Evolutionary conservation across 1,140 invertebrate genomes (phyloP), one percentile per base, ranked within the genome.

Genomic region (Anadara kagoshimensis): DNA sequence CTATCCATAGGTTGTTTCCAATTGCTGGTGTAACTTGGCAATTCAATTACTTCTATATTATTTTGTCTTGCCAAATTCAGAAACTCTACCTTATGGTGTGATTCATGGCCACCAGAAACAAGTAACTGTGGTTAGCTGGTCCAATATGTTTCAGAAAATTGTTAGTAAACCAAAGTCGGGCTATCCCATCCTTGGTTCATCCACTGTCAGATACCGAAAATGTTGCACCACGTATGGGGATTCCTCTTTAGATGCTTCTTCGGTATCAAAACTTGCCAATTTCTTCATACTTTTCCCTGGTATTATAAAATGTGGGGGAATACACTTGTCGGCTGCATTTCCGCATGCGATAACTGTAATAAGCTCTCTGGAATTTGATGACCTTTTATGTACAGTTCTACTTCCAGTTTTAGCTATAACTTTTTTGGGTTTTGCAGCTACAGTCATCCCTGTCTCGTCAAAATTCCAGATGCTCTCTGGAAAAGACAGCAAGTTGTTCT

Each of bases 141-240:
- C 73, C 66, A 22, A 69, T 69, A 24, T 61, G 57, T 49, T 47
- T 59, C 4, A 69, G 1, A 61, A 75, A 75, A 12, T 58, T 63
- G 26, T 75, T 59, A 8, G 71, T 59, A 36, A 73, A 73, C 71
- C 71, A 68, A 43, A 73, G 63, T 29, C 53, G 26, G n/a, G 51
- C 65, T 5, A 74, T 68, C 16, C 64, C 72, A 24, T 68, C 58
- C 24, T 74, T 74, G 0, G 72, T 68, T 58, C 65, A 68, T 18
- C 72, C 65, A 51, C n/a, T 45, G n/a, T 67, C 71, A 11, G 53
- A 56, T 1, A 73, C 63, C 5, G 53, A 66, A 20, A 61, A 49
- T 1, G 51, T 73, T 5, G 54, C 53, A 14, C 64, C 66, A 45
- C 12, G 43, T 2, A 58, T 44, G 14, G 66, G 26, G 7, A 57